Percentiles rank a stretch among this genome's conserved stretches.
Evolutionary conservation across 1,140 invertebrate species (phyloP).

Genomic region (Zelostemma sp.): DNA sequence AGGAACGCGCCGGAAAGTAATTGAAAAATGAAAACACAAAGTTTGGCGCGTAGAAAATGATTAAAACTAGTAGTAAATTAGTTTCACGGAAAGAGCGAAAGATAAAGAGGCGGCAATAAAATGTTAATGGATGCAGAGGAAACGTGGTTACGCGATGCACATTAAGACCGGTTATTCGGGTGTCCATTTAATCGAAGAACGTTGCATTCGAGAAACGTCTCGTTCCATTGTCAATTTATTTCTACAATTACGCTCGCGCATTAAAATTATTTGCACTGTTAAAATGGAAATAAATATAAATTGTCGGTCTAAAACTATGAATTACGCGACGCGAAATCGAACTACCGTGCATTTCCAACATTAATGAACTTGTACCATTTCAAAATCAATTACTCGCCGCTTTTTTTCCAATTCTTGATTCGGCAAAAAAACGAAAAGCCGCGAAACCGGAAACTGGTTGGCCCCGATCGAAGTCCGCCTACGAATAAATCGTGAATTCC

Average conservation of each 20-base stretch:
- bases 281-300: constrained; percentile 16
- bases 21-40: no score
- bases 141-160: constrained; percentile 13
- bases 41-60: constrained; percentile 8
- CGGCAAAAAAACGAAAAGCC: no score
- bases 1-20: no score
- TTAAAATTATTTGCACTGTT: constrained; percentile 15
- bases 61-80: constrained; percentile 4
- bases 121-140: constrained; percentile 14
- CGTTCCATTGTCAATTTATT: constrained; percentile 24
- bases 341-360: neutral
- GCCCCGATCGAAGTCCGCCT: constrained; percentile 22
- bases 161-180: constrained; percentile 30
- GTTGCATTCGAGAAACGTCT: constrained; percentile 20
- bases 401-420: no score
- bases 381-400: no score
- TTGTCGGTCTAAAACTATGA: constrained; percentile 6
- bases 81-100: constrained; percentile 12
- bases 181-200: constrained; percentile 22
- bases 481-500: constrained; percentile 39
- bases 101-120: constrained; percentile 14
- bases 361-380: constrained; percentile 2
- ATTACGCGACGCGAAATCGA: neutral
- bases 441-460: constrained; percentile 37
- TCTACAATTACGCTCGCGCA: constrained; percentile 14